Conservation (phyloP, 2,888 invertebrate species). For the Doris montereyensis region DNA sequence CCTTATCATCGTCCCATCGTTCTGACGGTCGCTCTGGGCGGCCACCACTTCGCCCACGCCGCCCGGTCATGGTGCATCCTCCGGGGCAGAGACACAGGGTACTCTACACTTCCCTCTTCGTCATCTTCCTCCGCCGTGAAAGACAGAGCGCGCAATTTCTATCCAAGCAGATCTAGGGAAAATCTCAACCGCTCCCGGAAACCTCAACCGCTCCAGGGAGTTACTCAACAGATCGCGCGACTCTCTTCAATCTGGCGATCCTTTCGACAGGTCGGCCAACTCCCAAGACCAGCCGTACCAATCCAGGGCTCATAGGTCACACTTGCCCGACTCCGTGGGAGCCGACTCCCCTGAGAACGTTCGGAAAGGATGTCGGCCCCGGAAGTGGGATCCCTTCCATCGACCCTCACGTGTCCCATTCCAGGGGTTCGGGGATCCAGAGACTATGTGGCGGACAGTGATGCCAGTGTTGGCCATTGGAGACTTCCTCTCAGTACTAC, state of each 20-base stretch:
- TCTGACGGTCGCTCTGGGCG: conserved; percentile 9
- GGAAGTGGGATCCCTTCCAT: not conserved
- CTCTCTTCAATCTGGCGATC: not conserved
- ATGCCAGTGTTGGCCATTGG: no score
- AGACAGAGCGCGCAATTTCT: conserved; percentile 43
- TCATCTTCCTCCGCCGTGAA: conserved; percentile 36
- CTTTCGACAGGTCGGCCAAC: not conserved
- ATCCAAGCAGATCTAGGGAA: conserved; percentile 42
- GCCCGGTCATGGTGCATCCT: conserved; percentile 37
- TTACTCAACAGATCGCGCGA: not conserved
- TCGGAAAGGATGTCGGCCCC: conserved; percentile 15
- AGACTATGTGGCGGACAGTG: no score
- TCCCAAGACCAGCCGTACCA: not conserved
- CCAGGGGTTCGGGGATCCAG: no score
- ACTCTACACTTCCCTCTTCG: conserved; percentile 1
- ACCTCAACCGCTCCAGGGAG: no score
- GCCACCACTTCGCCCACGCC: not conserved
- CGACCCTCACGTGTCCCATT: conserved; percentile 32
- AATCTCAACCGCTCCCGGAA: conserved; percentile 42
- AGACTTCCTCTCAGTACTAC: no score
- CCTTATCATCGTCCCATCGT: conserved; percentile 34
- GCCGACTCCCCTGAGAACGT: not conserved
- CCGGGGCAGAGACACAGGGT: conserved; percentile 8
- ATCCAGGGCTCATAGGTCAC: no score
- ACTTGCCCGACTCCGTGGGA: no score